phyloP scores from a whole-genome alignment of 2,888 invertebrate species.

The Hyalella azteca region DNA sequence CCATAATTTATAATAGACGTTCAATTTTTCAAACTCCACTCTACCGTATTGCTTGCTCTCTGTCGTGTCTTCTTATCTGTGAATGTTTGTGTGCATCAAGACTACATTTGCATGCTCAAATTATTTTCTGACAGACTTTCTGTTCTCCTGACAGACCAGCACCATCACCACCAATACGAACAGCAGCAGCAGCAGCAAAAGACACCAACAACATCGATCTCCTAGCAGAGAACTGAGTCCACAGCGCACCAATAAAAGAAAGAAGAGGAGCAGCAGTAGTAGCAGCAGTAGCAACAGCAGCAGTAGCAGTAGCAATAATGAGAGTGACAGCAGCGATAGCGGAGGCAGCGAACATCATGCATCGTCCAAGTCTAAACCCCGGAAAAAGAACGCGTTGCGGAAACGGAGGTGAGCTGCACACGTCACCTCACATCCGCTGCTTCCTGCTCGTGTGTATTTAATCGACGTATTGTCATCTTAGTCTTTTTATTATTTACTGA shows the following conservation, averaged over 20 bases:
- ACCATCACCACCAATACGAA: constrained; percentile 33
- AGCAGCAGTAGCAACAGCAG: constrained; percentile 1
- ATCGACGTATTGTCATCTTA: no score
- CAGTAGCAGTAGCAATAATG: constrained; percentile 2
- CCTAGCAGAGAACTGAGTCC: constrained; percentile 32
- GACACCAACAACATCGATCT: constrained; percentile 39
- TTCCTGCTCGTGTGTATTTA: no score
- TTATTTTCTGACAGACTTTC: no score
- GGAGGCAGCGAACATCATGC: not conserved
- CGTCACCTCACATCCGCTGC: no score
- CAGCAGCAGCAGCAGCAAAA: constrained; percentile 37
- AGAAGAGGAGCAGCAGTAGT: not conserved
- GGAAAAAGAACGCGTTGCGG: not conserved
- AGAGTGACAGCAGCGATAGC: not conserved
- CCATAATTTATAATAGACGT: no score
- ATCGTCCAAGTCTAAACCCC: not conserved
- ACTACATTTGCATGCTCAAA: no score
- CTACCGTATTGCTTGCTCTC: not conserved
- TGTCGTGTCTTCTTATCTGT: not conserved
- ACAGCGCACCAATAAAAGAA: not conserved
- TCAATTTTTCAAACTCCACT: no score
- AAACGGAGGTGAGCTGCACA: constrained; percentile 33
- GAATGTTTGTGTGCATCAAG: constrained; percentile 16
- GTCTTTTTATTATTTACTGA: no score
- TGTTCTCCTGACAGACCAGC: constrained; percentile 33